These are phyloP conservation scores for Drosophila willistoni DNA, from an alignment of 1,140 invertebrate species.

Conservation along the genomic window DNA sequence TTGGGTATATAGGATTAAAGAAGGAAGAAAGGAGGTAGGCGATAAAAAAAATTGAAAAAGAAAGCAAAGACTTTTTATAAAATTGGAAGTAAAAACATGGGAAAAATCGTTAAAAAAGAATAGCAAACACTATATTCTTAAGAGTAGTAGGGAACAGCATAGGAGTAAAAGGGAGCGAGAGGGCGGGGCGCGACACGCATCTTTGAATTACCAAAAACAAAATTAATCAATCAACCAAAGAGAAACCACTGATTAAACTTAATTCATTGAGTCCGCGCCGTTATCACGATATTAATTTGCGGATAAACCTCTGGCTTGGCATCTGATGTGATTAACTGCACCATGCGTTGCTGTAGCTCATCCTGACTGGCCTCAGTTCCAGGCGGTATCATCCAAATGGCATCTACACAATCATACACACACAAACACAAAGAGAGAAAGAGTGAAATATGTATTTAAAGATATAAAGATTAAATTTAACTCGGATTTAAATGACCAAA, in stretches of 20 bases:
- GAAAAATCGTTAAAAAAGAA: background rate
- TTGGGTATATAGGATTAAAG: background rate
- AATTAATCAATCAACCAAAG: conserved; percentile 5
- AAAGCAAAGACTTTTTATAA: background rate
- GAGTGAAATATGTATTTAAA: conserved; percentile 10
- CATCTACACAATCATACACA: too few relatives aligned
- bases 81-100: background rate
- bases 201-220: background rate
- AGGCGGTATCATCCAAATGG: conserved; percentile 79
- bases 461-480: too few relatives aligned
- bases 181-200: background rate
- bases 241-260: background rate
- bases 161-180: background rate
- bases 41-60: background rate
- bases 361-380: conserved; percentile 72
- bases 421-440: background rate
- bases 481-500: too few relatives aligned
- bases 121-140: background rate
- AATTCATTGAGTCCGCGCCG: conserved; percentile 76
- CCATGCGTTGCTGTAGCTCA: conserved; percentile 77
- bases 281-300: conserved; percentile 83
- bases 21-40: background rate
- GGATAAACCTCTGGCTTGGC: conserved; percentile 75
- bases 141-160: background rate
- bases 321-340: conserved; percentile 75